Base-by-base conservation (phyloP, 1,140 invertebrate genomes). In the Calliopsis andreniformis region DNA sequence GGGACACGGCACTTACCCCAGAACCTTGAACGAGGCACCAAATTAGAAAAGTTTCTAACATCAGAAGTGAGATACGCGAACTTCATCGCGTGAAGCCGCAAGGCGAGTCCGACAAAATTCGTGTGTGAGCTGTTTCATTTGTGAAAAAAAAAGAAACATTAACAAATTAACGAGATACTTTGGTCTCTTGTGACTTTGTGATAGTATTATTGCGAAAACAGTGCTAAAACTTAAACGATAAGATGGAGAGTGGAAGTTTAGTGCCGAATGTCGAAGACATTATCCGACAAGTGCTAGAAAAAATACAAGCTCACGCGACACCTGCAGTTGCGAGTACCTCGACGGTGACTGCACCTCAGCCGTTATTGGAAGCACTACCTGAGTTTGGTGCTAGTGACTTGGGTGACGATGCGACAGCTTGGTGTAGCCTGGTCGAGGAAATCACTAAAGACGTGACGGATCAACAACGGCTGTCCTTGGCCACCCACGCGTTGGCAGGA, bases 31-130 rank as follows among this genome's bases (percentile, higher is more conserved):
- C n/a, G n/a, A n/a, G n/a, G n/a, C n/a, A n/a, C n/a, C n/a, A n/a
- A n/a, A n/a, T n/a, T n/a, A n/a, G n/a, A n/a, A n/a, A 43, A 12
- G 16, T 43, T 51, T 51, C 5, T 51, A 25, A 51, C 49, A 25
- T 51, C 49, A 51, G 49, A 51, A 51, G 49, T 23, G 49, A 20
- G 49, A 51, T 51, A 25, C n/a, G 7, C n/a, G n/a, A n/a, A n/a
- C n/a, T n/a, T n/a, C n/a, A n/a, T n/a, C n/a, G n/a, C n/a, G n/a
- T n/a, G n/a, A n/a, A n/a, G n/a, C n/a, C n/a, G n/a, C n/a, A n/a
- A n/a, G n/a, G n/a, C 6, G n/a, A 51, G 3, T 51, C 20, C 10
- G 49, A 3, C 7, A 3, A 7, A 5, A 10, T 10, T 51, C 7
- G 7, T 51, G n/a, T 23, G 23, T 23, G 7, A 25, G 2, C 10